Evolutionary conservation across 2,888 invertebrate genomes (phyloP).

Genomic region (Heliconius charithonia): DNA sequence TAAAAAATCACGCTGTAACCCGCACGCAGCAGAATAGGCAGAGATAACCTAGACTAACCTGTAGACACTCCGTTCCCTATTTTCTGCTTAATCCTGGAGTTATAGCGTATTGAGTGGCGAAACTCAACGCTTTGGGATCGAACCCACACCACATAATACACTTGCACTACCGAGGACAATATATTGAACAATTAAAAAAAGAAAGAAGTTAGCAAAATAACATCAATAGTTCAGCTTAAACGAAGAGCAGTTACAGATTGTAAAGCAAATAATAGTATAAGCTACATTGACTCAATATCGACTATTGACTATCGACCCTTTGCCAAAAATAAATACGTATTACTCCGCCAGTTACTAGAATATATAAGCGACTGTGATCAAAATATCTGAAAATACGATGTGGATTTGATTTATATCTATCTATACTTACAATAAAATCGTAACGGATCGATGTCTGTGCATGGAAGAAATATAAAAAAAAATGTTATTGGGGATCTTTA

Average conservation of each 20-base stretch:
- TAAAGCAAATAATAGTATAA: background rate
- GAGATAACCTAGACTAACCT: background rate
- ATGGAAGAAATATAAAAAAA: no score
- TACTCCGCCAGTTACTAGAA: background rate
- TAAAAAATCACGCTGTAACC: no score
- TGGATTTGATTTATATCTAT: no score
- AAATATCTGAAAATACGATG: background rate
- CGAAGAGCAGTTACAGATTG: background rate
- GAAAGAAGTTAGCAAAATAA: background rate
- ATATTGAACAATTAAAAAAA: background rate
- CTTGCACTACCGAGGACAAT: background rate
- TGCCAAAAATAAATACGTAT: constrained; percentile 1
- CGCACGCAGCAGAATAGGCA: background rate
- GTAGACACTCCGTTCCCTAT: background rate
- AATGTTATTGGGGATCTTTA: no score
- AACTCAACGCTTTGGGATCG: background rate
- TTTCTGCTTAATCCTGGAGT: background rate
- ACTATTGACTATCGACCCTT: background rate
- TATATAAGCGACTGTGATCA: background rate
- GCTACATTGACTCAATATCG: background rate
- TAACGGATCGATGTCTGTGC: background rate
- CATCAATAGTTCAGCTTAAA: background rate
- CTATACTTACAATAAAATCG: no score
- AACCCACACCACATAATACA: background rate
- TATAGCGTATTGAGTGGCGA: background rate